Base-by-base conservation (phyloP, 23 tunicate genomes). In the Styela clava region DNA sequence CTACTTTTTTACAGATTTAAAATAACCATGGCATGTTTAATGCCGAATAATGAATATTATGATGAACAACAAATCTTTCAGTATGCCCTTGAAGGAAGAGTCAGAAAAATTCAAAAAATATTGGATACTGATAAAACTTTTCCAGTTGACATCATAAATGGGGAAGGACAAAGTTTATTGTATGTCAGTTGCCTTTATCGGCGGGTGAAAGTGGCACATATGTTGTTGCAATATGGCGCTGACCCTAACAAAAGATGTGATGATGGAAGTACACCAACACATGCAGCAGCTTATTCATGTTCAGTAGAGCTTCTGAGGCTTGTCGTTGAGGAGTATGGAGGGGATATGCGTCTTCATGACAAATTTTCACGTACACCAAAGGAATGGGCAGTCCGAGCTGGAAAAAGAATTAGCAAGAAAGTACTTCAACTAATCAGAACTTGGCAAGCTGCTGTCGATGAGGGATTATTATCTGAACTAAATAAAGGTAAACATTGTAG, bases 251-350 rank as follows among this genome's bases (percentile, higher is more conserved):
- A 84, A 29, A 86, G 98, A 67, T 74, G 89, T 69, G 86, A 87
- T 74, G 98, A 93, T 81, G 98, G 98, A 23, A 93, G 98, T 68
- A 93, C 98, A 52, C 87, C 98, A 16, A 81, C 82, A 33, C 98
- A 93, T 80, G 98, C 98, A n/a, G 98, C 98, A 21, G 93, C 98
- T 25, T 84, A 88, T 63, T 79, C 89, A 2, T 84, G 98, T 80
- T 23, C 32, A 3, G 29, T 84, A 24, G 25, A 35, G 21, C 25
- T 87, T 29, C 70, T 93, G 34, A 68, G 74, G 71, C 74, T n/a
- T 16, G 21, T 88, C 25, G 85, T 87, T 32, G 65, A 52, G 22
- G 80, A 87, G 16, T 74, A 79, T 80, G 98, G 98, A 7, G 98
- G 98, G 20, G 98, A 93, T 69, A 35, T 93, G 30, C 79, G 98